These are phyloP conservation scores for Hedya salicella DNA, from an alignment of 2,888 invertebrate species.

Conservation along the genomic window DNA sequence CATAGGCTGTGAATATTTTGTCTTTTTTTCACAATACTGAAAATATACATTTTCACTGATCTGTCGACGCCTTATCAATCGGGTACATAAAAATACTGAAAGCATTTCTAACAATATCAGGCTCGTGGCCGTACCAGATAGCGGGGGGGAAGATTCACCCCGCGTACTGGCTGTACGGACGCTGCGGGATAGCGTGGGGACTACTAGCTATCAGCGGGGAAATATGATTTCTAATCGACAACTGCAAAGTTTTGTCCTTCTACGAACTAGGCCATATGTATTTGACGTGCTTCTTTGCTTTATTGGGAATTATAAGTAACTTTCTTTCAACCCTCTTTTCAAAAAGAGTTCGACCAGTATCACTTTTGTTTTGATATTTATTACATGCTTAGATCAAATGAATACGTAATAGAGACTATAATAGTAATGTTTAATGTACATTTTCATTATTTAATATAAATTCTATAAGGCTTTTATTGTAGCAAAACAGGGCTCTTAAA, in stretches of 20 bases:
- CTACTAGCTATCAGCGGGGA: neutral
- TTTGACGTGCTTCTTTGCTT: constrained; percentile 10
- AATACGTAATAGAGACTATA: no score
- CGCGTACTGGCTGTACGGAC: constrained; percentile 4
- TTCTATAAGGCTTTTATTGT: no score
- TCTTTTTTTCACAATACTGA: no score
- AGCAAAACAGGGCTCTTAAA: no score
- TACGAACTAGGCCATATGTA: constrained; percentile 28
- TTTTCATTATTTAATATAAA: no score
- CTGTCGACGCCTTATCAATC: constrained; percentile 8
- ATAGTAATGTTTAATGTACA: no score
- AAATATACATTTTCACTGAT: constrained; percentile 20
- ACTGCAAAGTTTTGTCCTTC: constrained; percentile 20
- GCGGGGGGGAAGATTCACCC: constrained; percentile 10
- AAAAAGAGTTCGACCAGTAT: no score
- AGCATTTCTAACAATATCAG: constrained; percentile 2
- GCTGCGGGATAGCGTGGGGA: neutral
- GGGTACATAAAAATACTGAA: constrained; percentile 15
- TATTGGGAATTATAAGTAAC: constrained; percentile 25
- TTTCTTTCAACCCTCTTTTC: no score
- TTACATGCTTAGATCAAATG: no score
- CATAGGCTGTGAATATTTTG: no score
- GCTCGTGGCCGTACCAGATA: constrained; percentile 23
- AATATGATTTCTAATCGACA: constrained; percentile 13
- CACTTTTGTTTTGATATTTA: no score